A percentile compares a stretch with the other conserved stretches of the same genome.
These are phyloP conservation scores for Parasteatoda tepidariorum DNA, from an alignment of 1,140 invertebrate species.

Conservation along the genomic window DNA sequence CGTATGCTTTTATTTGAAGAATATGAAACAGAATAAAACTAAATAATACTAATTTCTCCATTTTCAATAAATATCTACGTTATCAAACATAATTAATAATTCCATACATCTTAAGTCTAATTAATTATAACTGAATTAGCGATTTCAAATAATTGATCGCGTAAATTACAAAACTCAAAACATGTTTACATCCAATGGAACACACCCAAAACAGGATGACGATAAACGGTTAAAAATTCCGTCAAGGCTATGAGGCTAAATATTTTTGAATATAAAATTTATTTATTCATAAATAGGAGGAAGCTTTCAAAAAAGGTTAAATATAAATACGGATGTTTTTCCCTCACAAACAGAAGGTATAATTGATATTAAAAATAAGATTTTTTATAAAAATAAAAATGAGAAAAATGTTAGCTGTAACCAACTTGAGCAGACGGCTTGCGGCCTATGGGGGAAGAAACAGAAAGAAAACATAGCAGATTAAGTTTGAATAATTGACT, in stretches of 20 bases:
- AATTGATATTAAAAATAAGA: too few species aligned
- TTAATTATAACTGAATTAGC: constrained; percentile 1
- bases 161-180: neutral
- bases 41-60: neutral
- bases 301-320: too few species aligned
- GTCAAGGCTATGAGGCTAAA: neutral
- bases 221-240: constrained; percentile 4
- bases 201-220: constrained; percentile 54
- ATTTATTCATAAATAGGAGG: neutral
- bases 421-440: too few species aligned
- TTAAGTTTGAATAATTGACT: too few species aligned
- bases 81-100: neutral
- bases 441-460: too few species aligned
- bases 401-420: too few species aligned
- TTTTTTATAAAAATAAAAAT: too few species aligned
- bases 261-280: neutral
- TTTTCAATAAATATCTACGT: neutral
- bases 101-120: neutral
- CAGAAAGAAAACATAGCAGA: too few species aligned
- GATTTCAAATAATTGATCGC: neutral
- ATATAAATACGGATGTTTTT: too few species aligned
- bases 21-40: neutral
- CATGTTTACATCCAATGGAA: constrained; percentile 34
- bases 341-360: too few species aligned
- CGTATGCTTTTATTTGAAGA: constrained; percentile 28